phyloP scores from a whole-genome alignment of 2,113 vertebrate species.

The Lanius collurio region DNA sequence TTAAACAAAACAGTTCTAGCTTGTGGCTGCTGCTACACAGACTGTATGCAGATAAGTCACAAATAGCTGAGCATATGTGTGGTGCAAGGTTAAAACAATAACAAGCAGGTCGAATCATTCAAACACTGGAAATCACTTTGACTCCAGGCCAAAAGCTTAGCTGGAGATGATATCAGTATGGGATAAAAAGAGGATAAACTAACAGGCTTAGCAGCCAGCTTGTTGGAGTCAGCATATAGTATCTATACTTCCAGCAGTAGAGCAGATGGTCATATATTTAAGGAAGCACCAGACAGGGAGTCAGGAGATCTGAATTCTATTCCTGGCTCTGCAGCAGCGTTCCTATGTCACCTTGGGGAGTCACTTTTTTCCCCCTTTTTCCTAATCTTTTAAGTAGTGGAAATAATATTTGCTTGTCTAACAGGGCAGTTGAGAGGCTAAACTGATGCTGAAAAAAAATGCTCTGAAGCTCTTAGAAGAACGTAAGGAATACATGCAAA shows the following conservation, averaged over 20 bases:
- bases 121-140: constrained; percentile 52
- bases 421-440: not conserved
- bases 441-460: not conserved
- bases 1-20: constrained; percentile 24
- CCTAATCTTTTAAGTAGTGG: constrained; percentile 40
- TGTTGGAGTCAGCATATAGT: constrained; percentile 53
- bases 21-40: not conserved
- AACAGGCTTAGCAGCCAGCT: constrained; percentile 61
- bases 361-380: not conserved
- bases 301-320: constrained; percentile 60
- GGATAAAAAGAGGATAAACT: constrained; percentile 57
- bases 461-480: not conserved
- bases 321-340: constrained; percentile 44
- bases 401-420: constrained; percentile 38
- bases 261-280: constrained; percentile 66
- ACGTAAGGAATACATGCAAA: not conserved
- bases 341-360: constrained; percentile 60
- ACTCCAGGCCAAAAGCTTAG: constrained; percentile 55
- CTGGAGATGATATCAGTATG: constrained; percentile 50
- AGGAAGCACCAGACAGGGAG: constrained; percentile 52
- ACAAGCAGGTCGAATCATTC: constrained; percentile 54
- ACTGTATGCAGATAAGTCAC: constrained; percentile 35
- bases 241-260: constrained; percentile 53
- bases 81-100: constrained; percentile 58
- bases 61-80: constrained; percentile 38